phyloP scores from a whole-genome alignment of 2,113 vertebrate genomes.

The Bufo gargarizans region DNA sequence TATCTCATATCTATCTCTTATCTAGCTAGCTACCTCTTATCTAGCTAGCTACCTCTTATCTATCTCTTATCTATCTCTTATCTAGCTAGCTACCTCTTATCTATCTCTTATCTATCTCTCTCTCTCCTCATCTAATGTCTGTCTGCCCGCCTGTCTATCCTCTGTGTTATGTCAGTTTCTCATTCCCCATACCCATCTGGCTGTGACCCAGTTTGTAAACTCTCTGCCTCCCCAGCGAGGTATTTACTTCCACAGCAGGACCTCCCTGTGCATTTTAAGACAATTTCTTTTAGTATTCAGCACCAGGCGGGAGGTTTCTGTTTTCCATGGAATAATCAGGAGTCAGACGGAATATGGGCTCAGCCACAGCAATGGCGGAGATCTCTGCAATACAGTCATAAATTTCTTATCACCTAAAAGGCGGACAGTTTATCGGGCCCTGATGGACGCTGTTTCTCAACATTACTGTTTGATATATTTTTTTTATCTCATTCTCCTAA shows the following conservation, averaged over 20 bases:
- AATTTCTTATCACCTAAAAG: slow-evolving; percentile 37
- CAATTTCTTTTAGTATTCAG: slow-evolving; percentile 71
- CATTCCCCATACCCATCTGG: background rate
- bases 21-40: background rate
- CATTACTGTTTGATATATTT: background rate
- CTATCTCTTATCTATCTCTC: background rate
- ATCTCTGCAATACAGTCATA: slow-evolving; percentile 60
- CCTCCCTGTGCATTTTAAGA: slow-evolving; percentile 62
- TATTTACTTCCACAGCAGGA: slow-evolving; percentile 64
- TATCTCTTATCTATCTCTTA: background rate
- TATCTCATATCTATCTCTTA: background rate
- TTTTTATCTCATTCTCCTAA: background rate
- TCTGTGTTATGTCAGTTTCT: background rate
- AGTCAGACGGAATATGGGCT: slow-evolving; percentile 70
- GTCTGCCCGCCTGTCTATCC: background rate
- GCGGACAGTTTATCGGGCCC: background rate
- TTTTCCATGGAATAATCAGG: slow-evolving; percentile 73
- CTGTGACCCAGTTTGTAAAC: slow-evolving; percentile 47
- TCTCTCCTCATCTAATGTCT: background rate
- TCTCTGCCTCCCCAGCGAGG: slow-evolving; percentile 49
- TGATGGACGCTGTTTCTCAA: background rate
- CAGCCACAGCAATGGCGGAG: background rate
- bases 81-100: background rate
- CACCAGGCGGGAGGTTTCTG: slow-evolving; percentile 39
- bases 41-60: background rate